These are phyloP conservation scores for Epinephelus fuscoguttatus DNA, from an alignment of 2,113 vertebrate species.

Conservation along the genomic window DNA sequence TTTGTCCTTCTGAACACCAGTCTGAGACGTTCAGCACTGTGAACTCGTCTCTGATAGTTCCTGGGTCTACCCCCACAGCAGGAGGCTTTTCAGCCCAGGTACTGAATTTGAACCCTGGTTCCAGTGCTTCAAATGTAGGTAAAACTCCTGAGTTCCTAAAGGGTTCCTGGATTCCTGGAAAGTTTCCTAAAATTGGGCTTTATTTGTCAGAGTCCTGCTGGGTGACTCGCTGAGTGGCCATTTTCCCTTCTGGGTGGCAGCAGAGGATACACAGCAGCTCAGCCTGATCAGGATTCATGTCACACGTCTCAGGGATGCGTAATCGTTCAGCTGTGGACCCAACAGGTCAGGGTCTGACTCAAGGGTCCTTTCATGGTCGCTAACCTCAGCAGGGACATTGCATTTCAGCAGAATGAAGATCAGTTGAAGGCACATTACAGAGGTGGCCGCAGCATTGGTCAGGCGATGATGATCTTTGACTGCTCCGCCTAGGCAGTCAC, in stretches of 20 bases:
- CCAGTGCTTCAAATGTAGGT: background rate
- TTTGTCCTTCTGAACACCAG: background rate
- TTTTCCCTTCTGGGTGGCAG: constrained; percentile 20
- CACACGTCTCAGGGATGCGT: constrained; percentile 47
- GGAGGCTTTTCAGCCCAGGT: background rate
- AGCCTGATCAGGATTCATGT: constrained; percentile 70
- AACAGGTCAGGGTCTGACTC: constrained; percentile 69
- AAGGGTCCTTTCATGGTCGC: constrained; percentile 70
- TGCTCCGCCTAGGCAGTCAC: constrained; percentile 22
- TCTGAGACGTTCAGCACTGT: background rate
- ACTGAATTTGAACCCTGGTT: background rate
- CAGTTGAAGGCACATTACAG: constrained; percentile 51
- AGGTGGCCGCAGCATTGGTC: constrained; percentile 21
- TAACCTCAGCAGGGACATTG: constrained; percentile 59
- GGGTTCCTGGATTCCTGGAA: background rate
- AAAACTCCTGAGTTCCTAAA: background rate
- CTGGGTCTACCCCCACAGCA: background rate
- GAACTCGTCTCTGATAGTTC: background rate
- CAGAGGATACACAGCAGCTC: constrained; percentile 6
- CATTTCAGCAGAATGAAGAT: constrained; percentile 58
- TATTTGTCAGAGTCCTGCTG: background rate
- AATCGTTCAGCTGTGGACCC: constrained; percentile 55
- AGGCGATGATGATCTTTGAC: constrained; percentile 43
- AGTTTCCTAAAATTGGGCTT: background rate
- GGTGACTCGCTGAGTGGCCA: background rate